These are phyloP conservation scores for Aythya baeri DNA, from an alignment of 2,113 vertebrate species.

Conservation along the genomic window DNA sequence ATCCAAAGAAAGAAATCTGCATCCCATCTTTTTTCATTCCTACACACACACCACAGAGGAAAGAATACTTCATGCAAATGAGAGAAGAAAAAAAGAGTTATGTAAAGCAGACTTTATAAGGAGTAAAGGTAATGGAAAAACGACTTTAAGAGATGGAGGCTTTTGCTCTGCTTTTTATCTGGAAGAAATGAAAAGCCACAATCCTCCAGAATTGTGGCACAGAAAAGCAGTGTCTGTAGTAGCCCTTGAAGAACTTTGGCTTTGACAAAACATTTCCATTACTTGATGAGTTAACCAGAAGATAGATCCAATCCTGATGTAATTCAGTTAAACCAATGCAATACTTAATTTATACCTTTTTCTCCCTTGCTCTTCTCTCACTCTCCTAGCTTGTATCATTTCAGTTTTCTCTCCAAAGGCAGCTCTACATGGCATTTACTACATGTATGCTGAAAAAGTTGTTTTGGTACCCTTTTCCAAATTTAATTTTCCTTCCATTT, in stretches of 20 bases:
- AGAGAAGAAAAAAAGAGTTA: neutral
- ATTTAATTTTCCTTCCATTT: neutral
- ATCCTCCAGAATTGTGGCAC: neutral
- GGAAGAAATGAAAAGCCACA: neutral
- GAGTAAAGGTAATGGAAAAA: neutral
- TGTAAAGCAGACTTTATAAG: neutral
- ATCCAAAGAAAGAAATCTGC: neutral
- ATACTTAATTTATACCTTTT: neutral
- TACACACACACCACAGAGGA: neutral
- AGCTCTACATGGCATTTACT: neutral
- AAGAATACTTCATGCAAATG: neutral
- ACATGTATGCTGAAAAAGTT: neutral
- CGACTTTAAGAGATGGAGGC: neutral
- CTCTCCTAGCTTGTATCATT: neutral
- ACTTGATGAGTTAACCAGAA: slow-evolving; percentile 6
- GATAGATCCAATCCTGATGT: neutral
- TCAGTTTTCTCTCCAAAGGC: neutral
- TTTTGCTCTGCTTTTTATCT: neutral
- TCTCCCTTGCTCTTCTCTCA: neutral
- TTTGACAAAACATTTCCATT: slow-evolving; percentile 12
- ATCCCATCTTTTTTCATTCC: neutral
- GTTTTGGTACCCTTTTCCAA: accelerated
- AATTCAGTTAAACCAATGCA: neutral
- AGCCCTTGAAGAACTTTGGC: neutral
- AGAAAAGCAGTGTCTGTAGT: neutral